A percentile compares a stretch with the other conserved stretches of the same genome.
Conservation (phyloP, 1,140 invertebrate genomes). For the Cephus cinctus region DNA sequence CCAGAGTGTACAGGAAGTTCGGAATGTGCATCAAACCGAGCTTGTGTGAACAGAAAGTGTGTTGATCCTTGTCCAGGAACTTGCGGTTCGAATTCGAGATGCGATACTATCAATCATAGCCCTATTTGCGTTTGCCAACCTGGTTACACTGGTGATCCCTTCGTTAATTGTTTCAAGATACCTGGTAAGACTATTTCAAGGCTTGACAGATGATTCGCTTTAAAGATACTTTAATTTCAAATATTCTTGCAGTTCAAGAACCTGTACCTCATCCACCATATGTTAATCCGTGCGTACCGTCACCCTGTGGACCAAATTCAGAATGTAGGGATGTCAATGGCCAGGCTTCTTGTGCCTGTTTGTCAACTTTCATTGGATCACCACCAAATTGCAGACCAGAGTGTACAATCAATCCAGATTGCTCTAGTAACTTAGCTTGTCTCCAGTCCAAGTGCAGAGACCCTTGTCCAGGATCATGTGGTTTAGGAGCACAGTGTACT, state of each 20-base stretch:
- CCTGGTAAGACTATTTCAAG: constrained; percentile 38
- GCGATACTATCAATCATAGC: constrained; percentile 50
- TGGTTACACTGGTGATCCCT: constrained; percentile 57
- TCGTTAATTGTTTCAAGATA: constrained; percentile 48
- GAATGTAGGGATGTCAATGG: constrained; percentile 61
- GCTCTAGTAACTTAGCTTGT: constrained; percentile 62
- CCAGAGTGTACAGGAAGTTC: constrained; percentile 52
- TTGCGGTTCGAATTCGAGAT: constrained; percentile 55
- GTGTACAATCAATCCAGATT: constrained; percentile 65
- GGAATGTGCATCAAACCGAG: constrained; percentile 46
- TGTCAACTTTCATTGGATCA: constrained; percentile 61
- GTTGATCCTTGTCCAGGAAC: constrained; percentile 51
- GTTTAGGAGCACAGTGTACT: constrained; percentile 61
- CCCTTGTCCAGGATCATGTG: constrained; percentile 67
- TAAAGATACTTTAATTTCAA: too few species aligned
- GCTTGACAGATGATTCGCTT: too few species aligned
- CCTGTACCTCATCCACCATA: too few species aligned
- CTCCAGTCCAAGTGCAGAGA: constrained; percentile 64
- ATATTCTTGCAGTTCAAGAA: too few species aligned
- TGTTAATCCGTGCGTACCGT: constrained; percentile 60
- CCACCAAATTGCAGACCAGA: constrained; percentile 67
- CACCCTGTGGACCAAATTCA: constrained; percentile 66
- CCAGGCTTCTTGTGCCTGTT: constrained; percentile 63
- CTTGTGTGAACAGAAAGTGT: constrained; percentile 52
- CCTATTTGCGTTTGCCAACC: constrained; percentile 51